Evolutionary conservation across 2,113 vertebrate genomes (phyloP).

Genomic region (Microcebus murinus): DNA sequence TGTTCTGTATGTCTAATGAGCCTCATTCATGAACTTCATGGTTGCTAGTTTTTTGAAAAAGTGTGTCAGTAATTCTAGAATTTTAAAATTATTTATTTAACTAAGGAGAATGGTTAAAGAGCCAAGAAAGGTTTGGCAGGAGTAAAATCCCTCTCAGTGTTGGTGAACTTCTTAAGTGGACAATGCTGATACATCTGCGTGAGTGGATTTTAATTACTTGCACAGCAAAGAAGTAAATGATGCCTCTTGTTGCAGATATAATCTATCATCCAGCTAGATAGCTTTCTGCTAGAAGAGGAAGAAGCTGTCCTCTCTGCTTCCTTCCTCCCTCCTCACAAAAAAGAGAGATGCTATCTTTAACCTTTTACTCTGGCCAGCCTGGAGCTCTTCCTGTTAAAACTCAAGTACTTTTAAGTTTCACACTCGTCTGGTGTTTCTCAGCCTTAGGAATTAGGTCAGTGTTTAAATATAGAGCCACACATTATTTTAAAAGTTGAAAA

Average conservation of each 20-base stretch:
- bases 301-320: slow-evolving; percentile 48
- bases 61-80: neutral
- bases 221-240: slow-evolving; percentile 76
- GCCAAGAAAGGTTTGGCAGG: slow-evolving; percentile 21
- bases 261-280: slow-evolving; percentile 75
- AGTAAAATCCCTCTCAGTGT: slow-evolving; percentile 64
- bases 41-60: neutral
- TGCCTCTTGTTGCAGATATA: slow-evolving; percentile 74
- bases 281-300: slow-evolving; percentile 75
- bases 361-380: slow-evolving; percentile 46
- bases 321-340: slow-evolving; percentile 34
- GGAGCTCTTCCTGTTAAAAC: slow-evolving; percentile 43
- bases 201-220: slow-evolving; percentile 80
- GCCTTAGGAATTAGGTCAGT: slow-evolving; percentile 56
- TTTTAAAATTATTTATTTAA: slow-evolving; percentile 38
- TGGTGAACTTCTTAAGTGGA: slow-evolving; percentile 59
- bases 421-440: slow-evolving; percentile 65
- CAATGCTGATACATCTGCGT: slow-evolving; percentile 64
- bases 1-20: neutral
- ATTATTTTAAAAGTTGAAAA: slow-evolving; percentile 43
- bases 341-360: slow-evolving; percentile 53
- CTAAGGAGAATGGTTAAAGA: neutral
- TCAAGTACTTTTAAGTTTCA: slow-evolving; percentile 36
- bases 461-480: slow-evolving; percentile 50
- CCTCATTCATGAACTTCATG: neutral